phyloP scores from a whole-genome alignment of 2,888 invertebrate species.

The Drosophila hawaiiensis region DNA sequence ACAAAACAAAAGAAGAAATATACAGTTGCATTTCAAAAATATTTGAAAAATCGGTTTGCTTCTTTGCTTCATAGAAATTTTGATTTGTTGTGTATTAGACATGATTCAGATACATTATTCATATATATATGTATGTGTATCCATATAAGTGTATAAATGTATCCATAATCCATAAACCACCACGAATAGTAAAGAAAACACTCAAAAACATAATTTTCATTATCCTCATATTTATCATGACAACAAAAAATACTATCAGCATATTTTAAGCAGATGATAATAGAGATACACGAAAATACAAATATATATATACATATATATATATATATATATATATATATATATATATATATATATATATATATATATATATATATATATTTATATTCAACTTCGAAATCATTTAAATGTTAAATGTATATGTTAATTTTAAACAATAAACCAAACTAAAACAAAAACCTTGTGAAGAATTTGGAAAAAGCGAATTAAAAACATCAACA shows the following conservation, averaged over 20 bases:
- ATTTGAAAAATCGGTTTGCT: slow-evolving; percentile 58
- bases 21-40: slow-evolving; percentile 39
- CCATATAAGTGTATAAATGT: slow-evolving; percentile 44
- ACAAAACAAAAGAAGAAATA: slow-evolving; percentile 26
- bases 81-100: slow-evolving; percentile 35
- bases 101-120: slow-evolving; percentile 10
- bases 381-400: slow-evolving; percentile 56
- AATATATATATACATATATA: slow-evolving; percentile 23
- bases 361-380: neutral
- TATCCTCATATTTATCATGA: slow-evolving; percentile 30
- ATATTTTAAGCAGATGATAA: slow-evolving; percentile 50
- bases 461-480: slow-evolving; percentile 50
- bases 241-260: slow-evolving; percentile 27
- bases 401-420: slow-evolving; percentile 81
- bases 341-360: slow-evolving; percentile 20
- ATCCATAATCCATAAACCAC: slow-evolving; percentile 32
- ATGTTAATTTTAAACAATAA: slow-evolving; percentile 78
- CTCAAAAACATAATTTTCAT: slow-evolving; percentile 4
- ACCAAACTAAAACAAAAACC: slow-evolving; percentile 34
- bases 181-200: slow-evolving; percentile 8
- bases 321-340: neutral
- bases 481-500: slow-evolving; percentile 43
- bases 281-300: slow-evolving; percentile 33
- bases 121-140: slow-evolving; percentile 21
- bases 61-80: slow-evolving; percentile 66